phyloP scores from a whole-genome alignment of 2,888 invertebrate species.

The Limenitis camilla region DNA sequence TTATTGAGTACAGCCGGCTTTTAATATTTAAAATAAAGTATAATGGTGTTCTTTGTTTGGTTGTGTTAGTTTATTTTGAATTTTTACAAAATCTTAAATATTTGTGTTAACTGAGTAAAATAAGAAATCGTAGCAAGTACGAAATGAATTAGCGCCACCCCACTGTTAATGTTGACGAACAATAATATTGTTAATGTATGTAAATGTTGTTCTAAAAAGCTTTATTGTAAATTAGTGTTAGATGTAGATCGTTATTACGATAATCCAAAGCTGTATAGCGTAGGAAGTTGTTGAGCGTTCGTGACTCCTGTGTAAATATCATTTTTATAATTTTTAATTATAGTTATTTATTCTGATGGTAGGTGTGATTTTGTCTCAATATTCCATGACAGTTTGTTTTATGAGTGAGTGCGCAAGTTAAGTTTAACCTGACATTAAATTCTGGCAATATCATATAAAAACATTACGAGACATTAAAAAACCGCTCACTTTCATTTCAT shows the following conservation, averaged over 20 bases:
- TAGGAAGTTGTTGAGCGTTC: conserved; percentile 52
- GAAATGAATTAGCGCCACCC: conserved; percentile 31
- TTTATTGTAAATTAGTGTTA: conserved; percentile 71
- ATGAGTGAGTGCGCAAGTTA: too few relatives aligned
- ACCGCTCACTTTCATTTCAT: neutral
- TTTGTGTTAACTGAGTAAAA: neutral
- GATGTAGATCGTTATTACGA: conserved; percentile 56
- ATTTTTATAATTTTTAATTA: conserved; percentile 41
- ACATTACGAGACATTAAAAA: too few relatives aligned
- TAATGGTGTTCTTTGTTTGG: neutral
- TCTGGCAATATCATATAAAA: too few relatives aligned
- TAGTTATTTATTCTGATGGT: conserved; percentile 67
- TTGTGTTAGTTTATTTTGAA: conserved; percentile 3
- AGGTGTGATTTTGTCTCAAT: conserved; percentile 55
- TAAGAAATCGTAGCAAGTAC: neutral
- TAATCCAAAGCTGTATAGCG: conserved; percentile 66
- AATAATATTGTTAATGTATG: conserved; percentile 57
- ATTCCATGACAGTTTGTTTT: conserved; percentile 51
- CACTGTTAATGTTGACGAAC: conserved; percentile 47
- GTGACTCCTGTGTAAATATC: conserved; percentile 55
- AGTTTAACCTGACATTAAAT: too few relatives aligned
- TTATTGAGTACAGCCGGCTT: too few relatives aligned
- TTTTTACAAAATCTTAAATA: conserved; percentile 2
- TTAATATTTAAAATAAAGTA: neutral
- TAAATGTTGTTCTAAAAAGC: conserved; percentile 72